Conservation (phyloP, 2,113 vertebrate species). For the Amphiprion ocellaris region DNA sequence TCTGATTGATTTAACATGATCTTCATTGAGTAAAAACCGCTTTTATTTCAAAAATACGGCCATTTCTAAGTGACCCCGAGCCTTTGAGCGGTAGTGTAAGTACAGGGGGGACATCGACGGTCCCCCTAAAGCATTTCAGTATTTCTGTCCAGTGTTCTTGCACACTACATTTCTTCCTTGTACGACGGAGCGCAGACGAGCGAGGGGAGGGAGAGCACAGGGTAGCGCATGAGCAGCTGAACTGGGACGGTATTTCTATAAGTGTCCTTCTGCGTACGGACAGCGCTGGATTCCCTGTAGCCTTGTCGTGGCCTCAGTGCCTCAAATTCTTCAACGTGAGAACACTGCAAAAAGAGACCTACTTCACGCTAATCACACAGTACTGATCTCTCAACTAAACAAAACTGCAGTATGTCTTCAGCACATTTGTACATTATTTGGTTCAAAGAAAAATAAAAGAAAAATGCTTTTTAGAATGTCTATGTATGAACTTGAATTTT, state of each 20-base stretch:
- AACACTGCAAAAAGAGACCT: conserved; percentile 62
- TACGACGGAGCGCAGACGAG: conserved; percentile 11
- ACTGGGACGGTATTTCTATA: conserved; percentile 64
- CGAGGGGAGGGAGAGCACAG: conserved; percentile 49
- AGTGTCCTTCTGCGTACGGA: conserved; percentile 75
- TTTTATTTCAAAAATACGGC: too few relatives aligned
- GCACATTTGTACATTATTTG: conserved; percentile 81
- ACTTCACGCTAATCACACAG: conserved; percentile 67
- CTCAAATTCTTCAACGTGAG: conserved; percentile 63
- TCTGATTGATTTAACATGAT: too few relatives aligned
- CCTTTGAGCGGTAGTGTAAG: too few relatives aligned
- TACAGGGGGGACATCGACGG: background rate
- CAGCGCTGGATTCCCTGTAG: conserved; percentile 70
- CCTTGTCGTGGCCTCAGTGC: conserved; percentile 75
- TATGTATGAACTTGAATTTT: conserved; percentile 88
- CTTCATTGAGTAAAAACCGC: too few relatives aligned
- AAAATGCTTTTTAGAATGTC: conserved; percentile 80
- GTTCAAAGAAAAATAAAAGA: conserved; percentile 49
- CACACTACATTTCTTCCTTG: conserved; percentile 37
- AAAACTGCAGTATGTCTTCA: conserved; percentile 81
- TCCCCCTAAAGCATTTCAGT: conserved; percentile 54
- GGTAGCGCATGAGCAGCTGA: conserved; percentile 63
- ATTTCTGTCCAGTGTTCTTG: conserved; percentile 52
- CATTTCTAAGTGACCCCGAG: too few relatives aligned
- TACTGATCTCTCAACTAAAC: conserved; percentile 62